Evolutionary conservation across 2,113 vertebrate species (phyloP), one percentile per base, ranked within the genome.

Genomic region (Cygnus buccinator): DNA sequence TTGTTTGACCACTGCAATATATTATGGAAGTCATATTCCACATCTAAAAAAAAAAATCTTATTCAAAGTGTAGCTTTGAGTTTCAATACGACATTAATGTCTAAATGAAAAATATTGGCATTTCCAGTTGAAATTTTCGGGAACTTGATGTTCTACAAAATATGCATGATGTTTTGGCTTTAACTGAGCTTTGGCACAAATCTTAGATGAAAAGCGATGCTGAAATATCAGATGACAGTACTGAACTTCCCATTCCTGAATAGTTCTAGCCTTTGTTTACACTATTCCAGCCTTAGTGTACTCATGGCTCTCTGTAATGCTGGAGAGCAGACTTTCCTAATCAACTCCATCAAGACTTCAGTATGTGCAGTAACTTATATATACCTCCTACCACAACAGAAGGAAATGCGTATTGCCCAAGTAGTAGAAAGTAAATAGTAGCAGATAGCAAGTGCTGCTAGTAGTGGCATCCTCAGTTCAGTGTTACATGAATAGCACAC

Each of bases 401-500:
- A 67, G 70, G 52, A 18, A 78, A 21, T 1, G 2, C 31, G 43
- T 2, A 2, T 57, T 84, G 33, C 48, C 48, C 41, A 67, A 0
- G 35, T 44, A 8, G 14, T 68, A 96, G 85, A 65, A 91, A 87
- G 87, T 71, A 91, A 43, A 7, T 46, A 89, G 66, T 31, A 91
- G 58, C 44, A 72, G 58, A 4, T 5, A 88, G 22, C 35, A 46
- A 86, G n/a, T 6, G 62, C 66, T 87, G 52, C 12, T 11, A 11
- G 81, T 44, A n/a, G 10, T 37, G 71, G 12, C 22, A 43, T 18
- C 44, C 71, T 29, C 28, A 4, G 20, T 5, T 26, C 29, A 46
- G 2, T 13, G 3, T 8, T 41, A 0, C 6, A 25, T 35, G 26
- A 17, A 29, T 57, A 54, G 16, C 0, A 1, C 9, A 14, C 4